These are phyloP conservation scores for Dysidea cf. avara DNA, from an alignment of 37 sponge, comb jelly and placozoan genomes.

Conservation along the genomic window DNA sequence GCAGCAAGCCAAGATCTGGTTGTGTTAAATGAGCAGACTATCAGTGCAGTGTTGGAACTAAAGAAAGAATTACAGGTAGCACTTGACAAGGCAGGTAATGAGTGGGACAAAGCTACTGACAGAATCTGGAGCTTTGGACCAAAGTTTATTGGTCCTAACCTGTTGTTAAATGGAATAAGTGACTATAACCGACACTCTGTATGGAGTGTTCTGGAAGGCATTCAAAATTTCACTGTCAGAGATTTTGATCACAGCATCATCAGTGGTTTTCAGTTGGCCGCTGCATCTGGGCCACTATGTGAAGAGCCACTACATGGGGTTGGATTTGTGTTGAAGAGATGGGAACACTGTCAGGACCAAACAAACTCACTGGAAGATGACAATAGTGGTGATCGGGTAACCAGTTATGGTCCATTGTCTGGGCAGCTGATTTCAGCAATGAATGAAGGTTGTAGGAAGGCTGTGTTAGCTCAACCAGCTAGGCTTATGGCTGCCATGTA, in stretches of 20 bases:
- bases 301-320: slow-evolving; percentile 95
- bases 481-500: slow-evolving; percentile 95
- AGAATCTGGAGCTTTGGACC: slow-evolving; percentile 93
- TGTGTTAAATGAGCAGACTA: slow-evolving; percentile 21
- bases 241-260: slow-evolving; percentile 82
- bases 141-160: slow-evolving; percentile 76
- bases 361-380: neutral
- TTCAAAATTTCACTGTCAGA: slow-evolving; percentile 1
- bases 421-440: slow-evolving; percentile 96
- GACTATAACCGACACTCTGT: slow-evolving; percentile 64
- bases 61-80: slow-evolving; percentile 21
- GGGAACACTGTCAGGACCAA: slow-evolving; percentile 19
- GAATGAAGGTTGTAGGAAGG: slow-evolving; percentile 88
- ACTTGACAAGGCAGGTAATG: slow-evolving; percentile 34
- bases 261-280: slow-evolving; percentile 92
- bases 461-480: slow-evolving; percentile 78
- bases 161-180: slow-evolving; percentile 68
- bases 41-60: slow-evolving; percentile 39
- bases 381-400: neutral
- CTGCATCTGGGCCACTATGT: slow-evolving; percentile 94
- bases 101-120: slow-evolving; percentile 56
- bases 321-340: slow-evolving; percentile 68
- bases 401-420: slow-evolving; percentile 57
- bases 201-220: slow-evolving; percentile 36
- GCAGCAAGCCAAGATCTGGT: slow-evolving; percentile 1